Conservation (phyloP, 1,140 invertebrate genomes). For the Lithobius niger region DNA sequence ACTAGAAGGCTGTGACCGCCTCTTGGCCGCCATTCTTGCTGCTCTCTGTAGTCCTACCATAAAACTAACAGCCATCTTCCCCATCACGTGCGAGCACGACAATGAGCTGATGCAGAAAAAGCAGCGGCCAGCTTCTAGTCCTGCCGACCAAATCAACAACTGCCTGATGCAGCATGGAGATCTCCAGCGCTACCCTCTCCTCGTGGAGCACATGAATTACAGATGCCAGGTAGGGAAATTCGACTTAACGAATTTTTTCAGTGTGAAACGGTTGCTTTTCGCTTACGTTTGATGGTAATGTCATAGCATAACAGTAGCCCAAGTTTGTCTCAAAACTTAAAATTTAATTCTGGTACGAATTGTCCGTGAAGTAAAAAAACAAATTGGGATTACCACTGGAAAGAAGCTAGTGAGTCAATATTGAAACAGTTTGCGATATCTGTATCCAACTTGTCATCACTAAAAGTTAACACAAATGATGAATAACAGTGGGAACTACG, state of each 20-base stretch:
- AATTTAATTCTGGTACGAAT: no score
- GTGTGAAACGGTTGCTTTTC: no score
- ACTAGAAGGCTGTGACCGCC: conserved; percentile 39
- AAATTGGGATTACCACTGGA: no score
- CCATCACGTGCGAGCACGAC: conserved; percentile 42
- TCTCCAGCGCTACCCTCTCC: conserved; percentile 56
- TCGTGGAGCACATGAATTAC: conserved; percentile 68
- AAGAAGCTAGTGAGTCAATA: no score
- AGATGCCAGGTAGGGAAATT: conserved; percentile 42
- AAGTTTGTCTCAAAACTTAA: no score
- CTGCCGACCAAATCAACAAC: not conserved
- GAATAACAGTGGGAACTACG: no score
- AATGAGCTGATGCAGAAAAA: conserved; percentile 33
- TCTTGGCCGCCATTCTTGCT: conserved; percentile 65
- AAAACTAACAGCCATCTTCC: conserved; percentile 60
- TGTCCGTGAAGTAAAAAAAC: conserved; percentile 18
- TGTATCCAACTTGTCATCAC: no score
- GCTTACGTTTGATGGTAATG: no score
- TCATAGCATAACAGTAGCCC: no score
- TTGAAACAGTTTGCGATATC: no score
- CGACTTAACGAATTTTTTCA: no score
- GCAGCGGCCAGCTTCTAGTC: not conserved
- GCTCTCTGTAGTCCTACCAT: conserved; percentile 64
- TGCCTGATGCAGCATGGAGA: conserved; percentile 36
- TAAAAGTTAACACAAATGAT: no score